Evolutionary conservation across 2,113 vertebrate genomes (phyloP), one percentile per base, ranked within the genome.

Genomic region (Synodontis membranacea): DNA sequence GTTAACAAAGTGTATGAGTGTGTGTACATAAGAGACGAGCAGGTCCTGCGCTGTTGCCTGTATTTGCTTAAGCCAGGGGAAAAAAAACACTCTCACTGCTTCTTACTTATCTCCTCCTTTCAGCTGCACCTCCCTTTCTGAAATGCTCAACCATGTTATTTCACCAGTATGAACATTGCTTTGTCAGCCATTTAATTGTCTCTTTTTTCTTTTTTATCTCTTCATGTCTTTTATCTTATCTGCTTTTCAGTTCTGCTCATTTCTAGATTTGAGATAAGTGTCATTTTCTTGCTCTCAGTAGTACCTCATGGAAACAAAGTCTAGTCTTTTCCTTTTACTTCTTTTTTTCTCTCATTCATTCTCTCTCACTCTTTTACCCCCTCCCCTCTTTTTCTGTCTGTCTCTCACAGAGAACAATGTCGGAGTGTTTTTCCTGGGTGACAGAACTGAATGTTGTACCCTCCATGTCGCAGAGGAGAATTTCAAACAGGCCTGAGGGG

Each of bases 361-460:
- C 64, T n/a, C 72, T 86, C 11, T 52, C 56, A 23, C 85, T 58
- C 34, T 76, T 80, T 46, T 54, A 37, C 23, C 15, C 50, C 39
- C 39, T 56, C 75, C 56, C 60, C 84, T 76, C 82, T 82, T 66
- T 78, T 34, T 54, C 64, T 9, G 60, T 85, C 12, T 80, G 72
- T 86, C 91, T 88, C 84, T 64, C 76, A 25, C 88, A 75, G 80
- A 80, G 89, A 92, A 92, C 90, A 92, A 90, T 90, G 80, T 82
- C 42, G 17, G 89, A 89, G 88, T 88, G 86, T 90, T 91, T 85
- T 87, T 68, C 72, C 82, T 54, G 80, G 84, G 60, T 89, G 89
- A 88, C 80, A 83, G 80, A 42, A 74, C 44, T 92, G 88, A 90
- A 82, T 39, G 76, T 5, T 9, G 76, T 56, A 82, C 31, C 76